Conservation (phyloP, 2,797 vertebrate species). For the Anomalospiza imberbis region DNA sequence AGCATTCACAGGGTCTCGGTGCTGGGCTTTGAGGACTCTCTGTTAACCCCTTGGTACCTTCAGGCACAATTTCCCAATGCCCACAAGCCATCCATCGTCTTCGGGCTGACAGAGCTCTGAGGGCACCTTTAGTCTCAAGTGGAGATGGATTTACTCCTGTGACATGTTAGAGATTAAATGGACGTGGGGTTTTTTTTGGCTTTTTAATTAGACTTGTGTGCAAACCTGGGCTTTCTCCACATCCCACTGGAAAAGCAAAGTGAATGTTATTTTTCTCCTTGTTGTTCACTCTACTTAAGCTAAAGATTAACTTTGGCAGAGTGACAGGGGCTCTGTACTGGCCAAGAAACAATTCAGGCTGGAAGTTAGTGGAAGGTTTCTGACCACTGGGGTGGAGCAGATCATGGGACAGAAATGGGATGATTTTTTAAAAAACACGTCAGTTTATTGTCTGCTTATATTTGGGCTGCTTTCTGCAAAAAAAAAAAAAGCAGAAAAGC, state of each 20-base stretch:
- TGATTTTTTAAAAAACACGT: not conserved
- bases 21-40: not conserved
- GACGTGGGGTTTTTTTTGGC: not conserved
- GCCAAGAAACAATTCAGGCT: not conserved
- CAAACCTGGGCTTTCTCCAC: not conserved
- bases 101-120: not conserved
- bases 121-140: not conserved
- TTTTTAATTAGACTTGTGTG: not conserved
- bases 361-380: not conserved
- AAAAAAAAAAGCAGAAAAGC: too few relatives aligned
- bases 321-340: not conserved
- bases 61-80: not conserved
- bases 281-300: not conserved
- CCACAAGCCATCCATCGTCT: accelerated
- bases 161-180: not conserved
- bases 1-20: not conserved
- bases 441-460: not conserved
- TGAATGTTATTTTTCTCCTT: not conserved
- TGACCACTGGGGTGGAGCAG: not conserved
- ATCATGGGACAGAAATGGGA: not conserved
- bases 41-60: not conserved
- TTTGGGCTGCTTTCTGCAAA: not conserved
- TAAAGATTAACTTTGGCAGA: slow-evolving; percentile 28
- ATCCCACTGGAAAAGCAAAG: not conserved
- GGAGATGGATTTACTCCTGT: not conserved